Percentiles rank a stretch among this genome's conserved stretches.
phyloP scores from a whole-genome alignment of 2,113 vertebrate species.

The Trachemys scripta region DNA sequence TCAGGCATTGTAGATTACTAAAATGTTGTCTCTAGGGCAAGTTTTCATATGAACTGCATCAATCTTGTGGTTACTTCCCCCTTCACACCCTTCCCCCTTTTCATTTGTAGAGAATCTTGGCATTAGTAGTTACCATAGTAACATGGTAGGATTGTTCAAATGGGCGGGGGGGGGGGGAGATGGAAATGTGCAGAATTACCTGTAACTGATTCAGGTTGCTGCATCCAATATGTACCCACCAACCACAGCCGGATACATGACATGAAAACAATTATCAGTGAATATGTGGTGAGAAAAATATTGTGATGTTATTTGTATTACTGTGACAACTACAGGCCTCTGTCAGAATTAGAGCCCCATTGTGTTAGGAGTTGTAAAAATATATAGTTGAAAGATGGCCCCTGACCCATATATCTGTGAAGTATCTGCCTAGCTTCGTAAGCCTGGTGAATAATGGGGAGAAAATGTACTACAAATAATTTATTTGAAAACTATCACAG shows the following conservation, averaged over 20 bases:
- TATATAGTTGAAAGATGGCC: neutral
- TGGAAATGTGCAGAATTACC: conserved; percentile 12
- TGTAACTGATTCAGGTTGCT: neutral
- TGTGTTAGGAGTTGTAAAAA: neutral
- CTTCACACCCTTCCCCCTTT: neutral
- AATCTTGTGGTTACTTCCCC: conserved; percentile 39
- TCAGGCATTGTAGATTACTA: neutral
- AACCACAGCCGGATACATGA: neutral
- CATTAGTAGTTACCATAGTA: conserved; percentile 58
- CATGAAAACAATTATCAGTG: neutral
- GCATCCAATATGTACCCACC: neutral
- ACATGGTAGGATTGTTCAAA: conserved; percentile 42
- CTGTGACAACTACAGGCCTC: neutral
- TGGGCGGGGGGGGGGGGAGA: neutral
- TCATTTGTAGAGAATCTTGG: conserved; percentile 53
- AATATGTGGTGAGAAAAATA: rapidly evolving
- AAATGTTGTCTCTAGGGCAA: conserved; percentile 32
- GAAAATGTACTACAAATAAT: rapidly evolving
- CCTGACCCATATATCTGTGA: neutral
- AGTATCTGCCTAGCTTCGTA: neutral
- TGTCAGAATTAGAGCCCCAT: rapidly evolving
- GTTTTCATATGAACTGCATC: conserved; percentile 57
- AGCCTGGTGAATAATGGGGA: rapidly evolving
- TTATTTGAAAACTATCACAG: neutral
- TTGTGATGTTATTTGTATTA: neutral